A percentile compares a stretch with the other conserved stretches of the same genome.
Conservation (phyloP, 2,113 vertebrate genomes). For the Erinaceus europaeus region DNA sequence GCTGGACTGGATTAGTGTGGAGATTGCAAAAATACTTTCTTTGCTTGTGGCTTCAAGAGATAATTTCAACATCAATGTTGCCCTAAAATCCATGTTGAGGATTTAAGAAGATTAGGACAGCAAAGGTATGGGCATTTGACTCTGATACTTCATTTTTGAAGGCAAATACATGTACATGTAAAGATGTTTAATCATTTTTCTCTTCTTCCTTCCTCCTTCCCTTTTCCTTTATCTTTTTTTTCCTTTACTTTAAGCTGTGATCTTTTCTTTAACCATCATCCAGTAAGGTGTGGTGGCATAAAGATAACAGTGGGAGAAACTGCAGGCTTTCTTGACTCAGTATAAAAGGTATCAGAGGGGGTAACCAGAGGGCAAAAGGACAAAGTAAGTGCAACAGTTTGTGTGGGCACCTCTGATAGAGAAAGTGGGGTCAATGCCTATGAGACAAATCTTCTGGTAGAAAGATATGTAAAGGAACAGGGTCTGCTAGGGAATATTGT, state of each 20-base stretch:
- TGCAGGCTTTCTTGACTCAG: neutral
- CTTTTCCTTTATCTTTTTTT: neutral
- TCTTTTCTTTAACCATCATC: neutral
- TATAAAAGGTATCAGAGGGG: neutral
- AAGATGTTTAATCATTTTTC: neutral
- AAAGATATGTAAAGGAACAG: neutral
- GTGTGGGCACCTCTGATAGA: neutral
- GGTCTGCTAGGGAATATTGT: neutral
- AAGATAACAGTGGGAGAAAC: neutral
- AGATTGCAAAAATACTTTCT: neutral
- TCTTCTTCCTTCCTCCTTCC: accelerated
- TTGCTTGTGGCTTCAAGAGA: conserved; percentile 61
- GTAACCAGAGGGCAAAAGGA: neutral
- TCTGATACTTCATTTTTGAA: neutral
- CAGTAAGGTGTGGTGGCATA: neutral
- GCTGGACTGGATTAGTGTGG: conserved; percentile 42
- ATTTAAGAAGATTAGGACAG: conserved; percentile 58
- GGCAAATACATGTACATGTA: neutral
- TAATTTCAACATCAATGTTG: conserved; percentile 77
- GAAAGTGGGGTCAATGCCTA: neutral
- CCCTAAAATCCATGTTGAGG: conserved; percentile 72
- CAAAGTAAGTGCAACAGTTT: neutral
- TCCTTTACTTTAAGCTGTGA: neutral
- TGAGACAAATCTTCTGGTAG: neutral
- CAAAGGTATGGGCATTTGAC: conserved; percentile 74